These are phyloP conservation scores for Dermolepida albohirtum DNA, from an alignment of 2,888 invertebrate species.

Conservation along the genomic window DNA sequence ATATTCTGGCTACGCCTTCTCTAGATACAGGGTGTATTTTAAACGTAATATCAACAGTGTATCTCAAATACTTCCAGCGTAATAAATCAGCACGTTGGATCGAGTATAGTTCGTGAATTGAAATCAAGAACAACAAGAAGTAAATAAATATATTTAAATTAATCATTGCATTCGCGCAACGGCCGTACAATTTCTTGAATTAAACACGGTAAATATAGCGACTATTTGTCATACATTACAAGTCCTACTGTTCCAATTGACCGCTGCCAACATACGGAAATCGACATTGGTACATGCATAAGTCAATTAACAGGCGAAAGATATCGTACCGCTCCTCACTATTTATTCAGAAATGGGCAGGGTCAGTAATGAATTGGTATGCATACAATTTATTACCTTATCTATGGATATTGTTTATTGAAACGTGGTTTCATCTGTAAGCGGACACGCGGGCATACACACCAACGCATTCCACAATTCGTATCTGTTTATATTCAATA, in stretches of 20 bases:
- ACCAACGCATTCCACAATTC: too few species aligned
- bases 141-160: too few species aligned
- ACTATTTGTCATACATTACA: conserved; percentile 9
- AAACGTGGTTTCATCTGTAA: conserved; percentile 8
- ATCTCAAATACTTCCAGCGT: too few species aligned
- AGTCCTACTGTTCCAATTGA: conserved; percentile 13
- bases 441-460: background rate
- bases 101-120: too few species aligned
- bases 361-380: conserved; percentile 27
- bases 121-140: too few species aligned
- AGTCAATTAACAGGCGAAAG: conserved; percentile 15
- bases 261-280: conserved; percentile 4
- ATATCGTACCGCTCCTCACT: conserved; percentile 20
- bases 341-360: conserved; percentile 28
- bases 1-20: too few species aligned
- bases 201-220: background rate
- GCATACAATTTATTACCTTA: conserved; percentile 21
- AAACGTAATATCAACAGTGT: too few species aligned
- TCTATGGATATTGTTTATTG: conserved; percentile 22
- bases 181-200: too few species aligned
- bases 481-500: too few species aligned
- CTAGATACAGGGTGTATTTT: too few species aligned
- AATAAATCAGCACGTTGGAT: too few species aligned
- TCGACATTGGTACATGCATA: conserved; percentile 1
- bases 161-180: too few species aligned